Evolutionary conservation across 1,140 invertebrate genomes (phyloP).

Genomic region (Trichonephila clavata): DNA sequence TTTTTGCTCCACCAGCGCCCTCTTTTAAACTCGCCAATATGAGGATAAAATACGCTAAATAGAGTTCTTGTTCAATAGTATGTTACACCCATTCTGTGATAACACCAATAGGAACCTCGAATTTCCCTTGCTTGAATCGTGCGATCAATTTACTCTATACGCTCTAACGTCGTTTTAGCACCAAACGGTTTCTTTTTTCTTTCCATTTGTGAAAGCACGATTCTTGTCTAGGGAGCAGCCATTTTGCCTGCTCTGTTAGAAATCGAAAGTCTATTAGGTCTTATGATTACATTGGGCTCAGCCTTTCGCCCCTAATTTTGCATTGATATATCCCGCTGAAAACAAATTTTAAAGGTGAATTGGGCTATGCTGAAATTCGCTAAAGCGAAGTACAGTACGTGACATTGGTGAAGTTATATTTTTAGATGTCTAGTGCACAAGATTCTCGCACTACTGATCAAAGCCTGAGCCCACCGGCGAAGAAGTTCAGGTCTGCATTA

Average conservation of each 20-base stretch:
- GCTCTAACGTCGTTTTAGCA: background rate
- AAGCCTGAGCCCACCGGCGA: conserved; percentile 77
- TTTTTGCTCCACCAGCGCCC: too few relatives aligned
- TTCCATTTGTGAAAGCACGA: conserved; percentile 45
- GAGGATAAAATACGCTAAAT: background rate
- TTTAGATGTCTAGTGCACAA: conserved; percentile 77
- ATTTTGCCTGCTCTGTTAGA: conserved; percentile 32
- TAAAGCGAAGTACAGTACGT: conserved; percentile 70
- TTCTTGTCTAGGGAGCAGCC: conserved; percentile 52
- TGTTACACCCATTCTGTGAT: background rate
- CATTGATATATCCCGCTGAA: background rate
- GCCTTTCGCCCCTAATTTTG: background rate
- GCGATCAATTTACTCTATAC: background rate
- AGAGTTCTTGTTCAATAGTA: background rate
- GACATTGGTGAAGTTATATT: conserved; percentile 72
- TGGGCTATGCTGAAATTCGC: conserved; percentile 71
- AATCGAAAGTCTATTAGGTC: background rate
- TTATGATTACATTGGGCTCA: background rate
- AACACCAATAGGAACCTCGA: background rate
- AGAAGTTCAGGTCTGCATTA: conserved; percentile 68
- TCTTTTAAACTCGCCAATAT: background rate
- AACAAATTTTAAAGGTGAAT: conserved; percentile 7
- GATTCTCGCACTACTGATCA: conserved; percentile 69
- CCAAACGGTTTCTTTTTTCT: background rate
- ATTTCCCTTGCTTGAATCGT: background rate